These are phyloP conservation scores for Axis porcinus DNA, from an alignment of 2,113 vertebrate species.

Conservation along the genomic window DNA sequence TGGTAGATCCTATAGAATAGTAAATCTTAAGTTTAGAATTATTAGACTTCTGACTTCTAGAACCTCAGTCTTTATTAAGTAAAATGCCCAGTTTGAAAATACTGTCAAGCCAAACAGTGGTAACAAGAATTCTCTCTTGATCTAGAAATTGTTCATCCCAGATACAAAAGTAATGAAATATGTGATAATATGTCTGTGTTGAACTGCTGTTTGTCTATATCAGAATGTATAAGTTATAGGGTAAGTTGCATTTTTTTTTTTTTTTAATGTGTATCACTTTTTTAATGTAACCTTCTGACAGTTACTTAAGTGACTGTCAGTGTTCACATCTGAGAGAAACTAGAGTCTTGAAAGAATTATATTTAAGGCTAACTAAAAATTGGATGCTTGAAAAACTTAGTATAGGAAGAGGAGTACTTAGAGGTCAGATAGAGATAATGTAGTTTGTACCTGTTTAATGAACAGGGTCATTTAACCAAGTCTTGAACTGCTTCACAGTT, in stretches of 20 bases:
- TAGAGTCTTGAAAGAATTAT: neutral
- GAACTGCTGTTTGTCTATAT: conserved; percentile 2
- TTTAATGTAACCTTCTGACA: neutral
- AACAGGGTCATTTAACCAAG: neutral
- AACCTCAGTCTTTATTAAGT: conserved; percentile 37
- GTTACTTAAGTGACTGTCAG: neutral
- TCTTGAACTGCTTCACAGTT: neutral
- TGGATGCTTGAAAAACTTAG: neutral
- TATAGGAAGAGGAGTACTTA: neutral
- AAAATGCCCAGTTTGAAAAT: conserved; percentile 26
- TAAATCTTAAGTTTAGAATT: conserved; percentile 21
- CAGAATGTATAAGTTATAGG: conserved; percentile 18
- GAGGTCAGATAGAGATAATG: neutral
- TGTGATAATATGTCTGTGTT: neutral
- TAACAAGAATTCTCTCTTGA: neutral
- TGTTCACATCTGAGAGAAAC: neutral
- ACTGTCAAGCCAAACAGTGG: neutral
- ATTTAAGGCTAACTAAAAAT: neutral
- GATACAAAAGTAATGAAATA: conserved; percentile 10
- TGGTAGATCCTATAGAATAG: neutral
- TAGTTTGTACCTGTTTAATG: neutral
- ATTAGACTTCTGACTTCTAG: conserved; percentile 29
- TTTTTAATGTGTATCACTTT: neutral
- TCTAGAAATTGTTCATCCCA: conserved; percentile 9
- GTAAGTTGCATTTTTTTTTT: neutral